Percentiles rank a stretch among this genome's conserved stretches.
These are phyloP conservation scores for Corticium candelabrum DNA, from an alignment of 37 sponge, comb jelly and placozoan species.

Conservation along the genomic window DNA sequence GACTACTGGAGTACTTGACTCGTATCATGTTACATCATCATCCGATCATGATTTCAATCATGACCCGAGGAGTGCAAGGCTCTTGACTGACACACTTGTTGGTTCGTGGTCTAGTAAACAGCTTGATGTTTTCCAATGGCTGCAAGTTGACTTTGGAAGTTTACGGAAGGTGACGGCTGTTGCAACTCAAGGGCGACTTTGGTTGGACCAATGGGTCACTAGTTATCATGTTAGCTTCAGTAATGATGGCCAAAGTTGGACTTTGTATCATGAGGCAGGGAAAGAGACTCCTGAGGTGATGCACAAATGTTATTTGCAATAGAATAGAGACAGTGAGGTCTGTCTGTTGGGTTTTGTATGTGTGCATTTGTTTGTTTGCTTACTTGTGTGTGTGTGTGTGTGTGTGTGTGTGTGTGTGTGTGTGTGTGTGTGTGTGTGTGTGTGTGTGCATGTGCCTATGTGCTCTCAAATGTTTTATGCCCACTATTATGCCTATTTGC, in stretches of 20 bases:
- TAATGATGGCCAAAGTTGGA: neutral
- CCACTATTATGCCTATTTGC: no score
- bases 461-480: no score
- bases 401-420: slow-evolving; percentile 5
- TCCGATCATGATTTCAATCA: neutral
- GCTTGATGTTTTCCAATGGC: neutral
- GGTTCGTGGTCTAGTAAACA: neutral
- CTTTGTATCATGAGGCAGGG: neutral
- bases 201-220: neutral
- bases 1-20: neutral
- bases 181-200: neutral
- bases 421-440: slow-evolving; percentile 5
- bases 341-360: neutral
- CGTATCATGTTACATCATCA: neutral
- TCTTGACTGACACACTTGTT: no score
- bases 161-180: neutral
- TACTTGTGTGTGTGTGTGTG: neutral
- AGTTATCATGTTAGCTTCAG: neutral
- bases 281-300: no score
- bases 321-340: no score
- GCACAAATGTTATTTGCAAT: no score
- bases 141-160: neutral
- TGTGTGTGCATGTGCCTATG: neutral
- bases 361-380: neutral
- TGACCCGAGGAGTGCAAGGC: no score